These are phyloP conservation scores for Balaenoptera acutorostrata DNA, from an alignment of 2,113 vertebrate species.

Conservation along the genomic window DNA sequence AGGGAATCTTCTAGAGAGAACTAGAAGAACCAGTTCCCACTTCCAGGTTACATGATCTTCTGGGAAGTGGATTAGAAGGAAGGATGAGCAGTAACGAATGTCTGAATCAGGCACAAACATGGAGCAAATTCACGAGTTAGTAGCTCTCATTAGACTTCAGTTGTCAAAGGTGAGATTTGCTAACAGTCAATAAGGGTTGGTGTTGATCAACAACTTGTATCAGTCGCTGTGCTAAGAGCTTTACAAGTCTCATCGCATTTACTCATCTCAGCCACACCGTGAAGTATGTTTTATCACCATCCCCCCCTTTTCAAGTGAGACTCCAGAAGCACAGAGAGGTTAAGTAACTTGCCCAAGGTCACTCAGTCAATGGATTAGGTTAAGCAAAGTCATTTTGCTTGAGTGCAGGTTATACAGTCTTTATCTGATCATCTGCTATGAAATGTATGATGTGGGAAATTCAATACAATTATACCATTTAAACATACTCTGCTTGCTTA, in stretches of 20 bases:
- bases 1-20: not conserved
- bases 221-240: not conserved
- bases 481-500: not conserved
- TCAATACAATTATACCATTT: not conserved
- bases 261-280: not conserved
- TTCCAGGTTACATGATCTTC: not conserved
- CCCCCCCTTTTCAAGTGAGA: not conserved
- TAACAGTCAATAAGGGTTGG: not conserved
- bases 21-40: not conserved
- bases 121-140: not conserved
- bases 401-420: not conserved
- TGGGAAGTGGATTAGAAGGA: not conserved
- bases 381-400: not conserved
- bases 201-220: not conserved
- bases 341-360: not conserved
- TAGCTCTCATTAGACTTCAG: not conserved
- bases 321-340: conserved; percentile 24
- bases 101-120: not conserved
- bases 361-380: not conserved
- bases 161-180: not conserved
- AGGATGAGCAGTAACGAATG: not conserved
- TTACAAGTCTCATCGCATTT: not conserved
- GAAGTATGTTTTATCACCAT: not conserved
- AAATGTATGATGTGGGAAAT: not conserved
- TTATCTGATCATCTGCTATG: not conserved